Percentiles rank a stretch among this genome's conserved stretches.
These are phyloP conservation scores for Haemorhous mexicanus DNA, from an alignment of 2,113 vertebrate species.

Conservation along the genomic window DNA sequence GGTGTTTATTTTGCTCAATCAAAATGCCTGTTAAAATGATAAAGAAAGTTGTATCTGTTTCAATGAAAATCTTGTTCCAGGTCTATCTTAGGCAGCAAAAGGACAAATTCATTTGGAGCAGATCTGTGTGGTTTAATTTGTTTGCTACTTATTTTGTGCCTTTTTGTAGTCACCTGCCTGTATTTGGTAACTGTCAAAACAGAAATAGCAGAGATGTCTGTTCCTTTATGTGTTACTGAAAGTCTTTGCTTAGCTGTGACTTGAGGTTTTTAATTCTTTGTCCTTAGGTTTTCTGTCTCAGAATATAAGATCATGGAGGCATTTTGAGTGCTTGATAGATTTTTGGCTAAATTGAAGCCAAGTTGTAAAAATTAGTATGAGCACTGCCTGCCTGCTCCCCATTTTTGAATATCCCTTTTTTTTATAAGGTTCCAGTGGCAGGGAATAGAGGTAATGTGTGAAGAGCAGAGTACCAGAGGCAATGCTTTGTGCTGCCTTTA, in stretches of 20 bases:
- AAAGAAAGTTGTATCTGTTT: background rate
- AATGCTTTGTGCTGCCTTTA: background rate
- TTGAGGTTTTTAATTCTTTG: background rate
- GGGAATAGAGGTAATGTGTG: background rate
- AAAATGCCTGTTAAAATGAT: background rate
- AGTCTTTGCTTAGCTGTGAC: background rate
- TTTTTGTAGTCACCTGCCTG: background rate
- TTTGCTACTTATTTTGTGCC: background rate
- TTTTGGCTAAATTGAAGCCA: background rate
- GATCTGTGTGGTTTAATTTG: background rate
- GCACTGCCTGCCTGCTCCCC: background rate
- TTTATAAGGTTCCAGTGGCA: background rate
- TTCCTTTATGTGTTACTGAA: background rate
- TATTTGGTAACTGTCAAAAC: background rate
- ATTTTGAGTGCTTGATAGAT: background rate
- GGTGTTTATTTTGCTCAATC: background rate
- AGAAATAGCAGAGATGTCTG: background rate
- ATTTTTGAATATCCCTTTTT: background rate
- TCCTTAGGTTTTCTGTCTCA: background rate
- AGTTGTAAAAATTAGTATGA: background rate
- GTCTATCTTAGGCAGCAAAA: background rate
- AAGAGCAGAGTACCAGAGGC: background rate
- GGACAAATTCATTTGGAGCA: background rate
- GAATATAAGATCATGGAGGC: background rate
- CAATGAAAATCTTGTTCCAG: background rate